Evolutionary conservation across 2,797 vertebrate species (phyloP), one percentile per base, ranked within the genome.

Genomic region (Erethizon dorsatum): DNA sequence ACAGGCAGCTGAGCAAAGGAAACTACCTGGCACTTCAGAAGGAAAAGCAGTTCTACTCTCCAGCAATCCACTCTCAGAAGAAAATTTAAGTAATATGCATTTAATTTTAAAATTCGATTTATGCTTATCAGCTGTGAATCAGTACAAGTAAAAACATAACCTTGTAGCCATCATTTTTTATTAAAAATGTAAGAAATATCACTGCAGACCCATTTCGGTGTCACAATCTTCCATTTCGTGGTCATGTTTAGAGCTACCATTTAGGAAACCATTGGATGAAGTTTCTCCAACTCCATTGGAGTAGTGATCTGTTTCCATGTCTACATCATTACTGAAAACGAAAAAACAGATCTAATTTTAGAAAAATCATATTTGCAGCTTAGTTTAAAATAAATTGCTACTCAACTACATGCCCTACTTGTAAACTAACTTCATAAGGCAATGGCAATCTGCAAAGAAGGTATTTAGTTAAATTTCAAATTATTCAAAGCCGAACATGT

Each of bases 241-340:
- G 97, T 99, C 98, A 98, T 99, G 99, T 98, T 99, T 99, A 98
- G 99, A 99, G 99, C 99, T 99, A 98, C 99, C 99, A 94, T 99
- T 99, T 98, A 99, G 99, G 98, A 99, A 99, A 98, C 99, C 99
- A 96, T 99, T 99, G 97, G 99, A 99, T 98, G 99, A 99, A 9
- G 99, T 99, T 97, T 99, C 99, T 83, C 99, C 99, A 98, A 99
- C 99, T 89, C 99, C 99, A 96, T 99, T 99, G 98, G 99, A 99
- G 98, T 99, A 99, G 98, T 99, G 99, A 98, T 99, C 99, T 83
- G 99, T 99, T 98, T 99, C 99, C 99, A 99, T 99, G 67, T 99
- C 99, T 98, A 99, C 99, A 94, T 99, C 99, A 97, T 98, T 99
- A 98, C 99, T 99, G 98, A 98, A 98, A 98, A 97, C 59, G 75